Evolutionary conservation across 2,888 invertebrate genomes (phyloP).

Genomic region (Darwinula stevensoni): DNA sequence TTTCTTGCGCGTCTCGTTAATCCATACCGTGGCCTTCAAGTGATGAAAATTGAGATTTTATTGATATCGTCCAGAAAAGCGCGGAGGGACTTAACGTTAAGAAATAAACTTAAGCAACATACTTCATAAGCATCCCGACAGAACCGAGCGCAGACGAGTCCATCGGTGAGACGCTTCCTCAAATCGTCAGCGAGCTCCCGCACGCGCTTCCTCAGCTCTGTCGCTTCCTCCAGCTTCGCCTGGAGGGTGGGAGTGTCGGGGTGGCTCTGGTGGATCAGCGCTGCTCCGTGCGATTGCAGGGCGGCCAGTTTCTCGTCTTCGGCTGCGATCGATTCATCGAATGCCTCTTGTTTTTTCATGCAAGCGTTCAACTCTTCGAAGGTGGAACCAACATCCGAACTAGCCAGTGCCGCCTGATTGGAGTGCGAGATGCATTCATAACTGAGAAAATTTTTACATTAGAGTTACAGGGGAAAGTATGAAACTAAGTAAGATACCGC

Average conservation of each 20-base stretch:
- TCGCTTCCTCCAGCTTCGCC: conserved; percentile 19
- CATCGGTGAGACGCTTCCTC: conserved; percentile 36
- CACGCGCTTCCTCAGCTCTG: conserved; percentile 26
- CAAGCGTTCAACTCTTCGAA: not conserved
- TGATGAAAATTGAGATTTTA: too few relatives aligned
- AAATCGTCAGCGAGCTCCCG: not conserved
- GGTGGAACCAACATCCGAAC: too few relatives aligned
- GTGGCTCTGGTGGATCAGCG: conserved; percentile 62
- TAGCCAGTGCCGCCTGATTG: too few relatives aligned
- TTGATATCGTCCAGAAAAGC: too few relatives aligned
- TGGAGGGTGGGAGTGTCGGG: conserved; percentile 27
- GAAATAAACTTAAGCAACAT: too few relatives aligned
- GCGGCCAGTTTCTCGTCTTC: conserved; percentile 62
- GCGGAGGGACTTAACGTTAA: too few relatives aligned
- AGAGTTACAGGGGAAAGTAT: too few relatives aligned
- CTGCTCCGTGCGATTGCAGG: conserved; percentile 52
- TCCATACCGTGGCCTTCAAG: conserved; percentile 73
- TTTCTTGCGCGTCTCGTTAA: conserved; percentile 64
- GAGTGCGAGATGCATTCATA: too few relatives aligned
- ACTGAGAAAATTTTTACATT: too few relatives aligned
- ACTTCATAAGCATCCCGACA: conserved; percentile 59
- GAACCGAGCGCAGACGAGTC: conserved; percentile 60
- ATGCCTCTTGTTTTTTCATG: conserved; percentile 76
- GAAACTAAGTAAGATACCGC: conserved; percentile 30
- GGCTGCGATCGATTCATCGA: conserved; percentile 60